Evolutionary conservation across 2,888 invertebrate genomes (phyloP), one percentile per base, ranked within the genome.

Genomic region (Axea sp.): DNA sequence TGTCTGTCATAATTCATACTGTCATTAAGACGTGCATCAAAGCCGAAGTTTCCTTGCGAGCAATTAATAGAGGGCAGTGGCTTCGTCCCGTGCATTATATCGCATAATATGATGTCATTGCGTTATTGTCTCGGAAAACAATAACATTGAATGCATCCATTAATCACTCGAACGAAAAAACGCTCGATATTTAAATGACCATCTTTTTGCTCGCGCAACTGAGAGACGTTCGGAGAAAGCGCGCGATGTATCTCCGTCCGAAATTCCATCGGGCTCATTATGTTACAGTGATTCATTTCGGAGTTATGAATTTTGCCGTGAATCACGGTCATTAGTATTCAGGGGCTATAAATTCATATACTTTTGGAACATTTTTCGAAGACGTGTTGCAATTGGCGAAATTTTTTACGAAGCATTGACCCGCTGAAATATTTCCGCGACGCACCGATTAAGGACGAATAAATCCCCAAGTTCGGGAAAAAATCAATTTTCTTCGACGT

Each of bases 401-500:
- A 41, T 68, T 60, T 68, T 68, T 68, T 51, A 26, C 49, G 22
- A 37, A 19, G 15, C 45, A 26, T 65, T 53, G 68, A 68, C 68
- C 68, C 59, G 45, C 45, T 59, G 47, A 60, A 60, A 30, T 60
- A 39, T 60, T 60, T 47, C 33, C 30, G 30, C 24, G 41, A 55
- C 55, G 35, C 31, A 33, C 43, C 64, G 35, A 53, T 65, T 55
- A 65, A 65, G 47, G 65, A 57, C 39, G 51, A 45, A 60, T 67
- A 67, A 57, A 57, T 64, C 53, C 60, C 24, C 9, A 8, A n/a
- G 37, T 0, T 14, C 30, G 6, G 6, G 19, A 45, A 65, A 65
- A 67, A 67, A 73, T 73, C 73, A 73, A 73, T 73, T 73, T 73
- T 60, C 60, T 60, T 60, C 47, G 73, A 72, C 72, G 45, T 67